phyloP scores from a whole-genome alignment of 2,888 invertebrate genomes.

The Glyphotaelius pellucidus region DNA sequence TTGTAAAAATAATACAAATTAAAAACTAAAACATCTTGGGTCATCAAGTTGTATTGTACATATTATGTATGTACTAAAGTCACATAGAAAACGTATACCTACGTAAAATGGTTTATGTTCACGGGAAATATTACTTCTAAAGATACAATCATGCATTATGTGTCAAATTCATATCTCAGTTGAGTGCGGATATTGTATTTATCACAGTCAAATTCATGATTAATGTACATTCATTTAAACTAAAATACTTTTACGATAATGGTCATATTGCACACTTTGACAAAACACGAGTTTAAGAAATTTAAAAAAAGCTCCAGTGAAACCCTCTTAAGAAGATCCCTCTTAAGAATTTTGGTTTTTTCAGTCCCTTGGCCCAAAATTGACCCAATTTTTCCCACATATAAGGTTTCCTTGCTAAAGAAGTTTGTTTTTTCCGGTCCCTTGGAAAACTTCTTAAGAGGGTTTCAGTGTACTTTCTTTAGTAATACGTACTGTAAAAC shows the following conservation, averaged over 20 bases:
- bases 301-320: not conserved
- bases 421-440: no score
- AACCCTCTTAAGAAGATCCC: no score
- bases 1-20: not conserved
- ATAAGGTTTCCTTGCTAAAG: no score
- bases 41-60: not conserved
- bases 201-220: constrained; percentile 40
- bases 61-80: not conserved
- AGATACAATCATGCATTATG: constrained; percentile 31
- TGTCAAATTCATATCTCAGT: constrained; percentile 37
- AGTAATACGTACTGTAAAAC: not conserved
- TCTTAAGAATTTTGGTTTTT: no score
- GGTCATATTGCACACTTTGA: constrained; percentile 13
- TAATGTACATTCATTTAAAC: not conserved
- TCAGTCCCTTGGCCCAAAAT: no score
- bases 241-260: not conserved
- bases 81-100: not conserved
- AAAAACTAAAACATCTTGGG: not conserved
- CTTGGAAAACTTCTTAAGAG: no score
- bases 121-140: constrained; percentile 28
- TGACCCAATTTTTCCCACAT: no score
- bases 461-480: no score
- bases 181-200: constrained; percentile 34
- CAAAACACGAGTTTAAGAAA: not conserved
- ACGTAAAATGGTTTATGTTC: constrained; percentile 19